These are phyloP conservation scores for Trisateles emortualis DNA, from an alignment of 2,888 invertebrate genomes.

Conservation along the genomic window DNA sequence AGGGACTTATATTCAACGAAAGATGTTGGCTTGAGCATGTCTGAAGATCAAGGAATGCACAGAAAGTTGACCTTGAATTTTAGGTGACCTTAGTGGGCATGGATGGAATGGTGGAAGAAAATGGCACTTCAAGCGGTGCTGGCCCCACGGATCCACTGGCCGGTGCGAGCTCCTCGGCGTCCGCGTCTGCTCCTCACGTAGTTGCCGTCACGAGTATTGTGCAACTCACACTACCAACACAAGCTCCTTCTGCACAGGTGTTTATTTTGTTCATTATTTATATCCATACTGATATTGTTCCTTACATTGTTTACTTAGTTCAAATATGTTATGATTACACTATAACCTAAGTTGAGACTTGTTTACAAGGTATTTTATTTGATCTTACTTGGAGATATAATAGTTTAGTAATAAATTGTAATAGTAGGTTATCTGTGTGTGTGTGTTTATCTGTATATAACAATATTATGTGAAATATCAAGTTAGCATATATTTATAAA, in stretches of 20 bases:
- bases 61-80: constrained; percentile 86
- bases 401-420: neutral
- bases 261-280: constrained; percentile 57
- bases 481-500: neutral
- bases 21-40: constrained; percentile 58
- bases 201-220: constrained; percentile 92
- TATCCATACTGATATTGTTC: constrained; percentile 17
- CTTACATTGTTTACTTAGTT: constrained; percentile 27
- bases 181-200: constrained; percentile 72
- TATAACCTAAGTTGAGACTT: constrained; percentile 23
- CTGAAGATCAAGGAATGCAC: constrained; percentile 75
- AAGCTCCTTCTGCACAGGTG: constrained; percentile 90
- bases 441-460: neutral
- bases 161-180: constrained; percentile 65
- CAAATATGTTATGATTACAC: constrained; percentile 23
- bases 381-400: neutral
- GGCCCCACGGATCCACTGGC: constrained; percentile 75
- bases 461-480: neutral
- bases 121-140: constrained; percentile 87
- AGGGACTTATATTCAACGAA: constrained; percentile 53
- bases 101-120: constrained; percentile 98
- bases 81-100: constrained; percentile 90
- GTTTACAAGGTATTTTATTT: constrained; percentile 4
- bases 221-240: constrained; percentile 92
- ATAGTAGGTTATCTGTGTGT: neutral